Evolutionary conservation across 1,140 invertebrate genomes (phyloP).

Genomic region (Heliconius nattereri): DNA sequence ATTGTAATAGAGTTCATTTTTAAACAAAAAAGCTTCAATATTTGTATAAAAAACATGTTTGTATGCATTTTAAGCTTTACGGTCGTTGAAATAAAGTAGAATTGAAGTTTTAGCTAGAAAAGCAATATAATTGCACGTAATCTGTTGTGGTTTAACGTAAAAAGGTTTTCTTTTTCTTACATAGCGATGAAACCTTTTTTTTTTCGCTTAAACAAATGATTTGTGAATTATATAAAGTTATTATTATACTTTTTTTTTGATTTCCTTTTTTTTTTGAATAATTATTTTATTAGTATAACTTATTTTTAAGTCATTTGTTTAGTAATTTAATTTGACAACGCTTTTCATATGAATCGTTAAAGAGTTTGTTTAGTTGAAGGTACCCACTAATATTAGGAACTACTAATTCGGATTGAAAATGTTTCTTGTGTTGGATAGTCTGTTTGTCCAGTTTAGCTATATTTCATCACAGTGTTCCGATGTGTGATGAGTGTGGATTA

Average conservation of each 20-base stretch:
- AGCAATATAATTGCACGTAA: conserved; percentile 42
- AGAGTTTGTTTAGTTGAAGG: too few relatives aligned
- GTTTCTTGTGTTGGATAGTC: too few relatives aligned
- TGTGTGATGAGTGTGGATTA: too few relatives aligned
- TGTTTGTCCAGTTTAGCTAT: too few relatives aligned
- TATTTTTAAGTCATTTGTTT: not conserved
- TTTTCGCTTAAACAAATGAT: not conserved
- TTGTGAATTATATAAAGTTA: conserved; percentile 11
- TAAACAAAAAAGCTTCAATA: not conserved
- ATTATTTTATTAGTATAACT: not conserved
- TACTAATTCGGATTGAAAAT: too few relatives aligned
- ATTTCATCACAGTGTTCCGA: too few relatives aligned
- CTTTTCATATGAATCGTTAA: too few relatives aligned
- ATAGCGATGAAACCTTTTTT: conserved; percentile 18
- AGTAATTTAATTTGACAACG: too few relatives aligned
- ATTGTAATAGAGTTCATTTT: conserved; percentile 9
- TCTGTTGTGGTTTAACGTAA: conserved; percentile 37
- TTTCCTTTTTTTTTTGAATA: not conserved
- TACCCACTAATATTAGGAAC: too few relatives aligned
- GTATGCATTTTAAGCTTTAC: conserved; percentile 18
- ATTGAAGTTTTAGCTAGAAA: not conserved
- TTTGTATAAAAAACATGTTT: not conserved
- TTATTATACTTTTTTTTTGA: not conserved
- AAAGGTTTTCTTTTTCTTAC: conserved; percentile 19
- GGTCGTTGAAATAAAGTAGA: not conserved